A percentile compares a stretch with the other conserved stretches of the same genome.
Evolutionary conservation across 2,888 invertebrate genomes (phyloP).

Genomic region (Smittia aterrima): DNA sequence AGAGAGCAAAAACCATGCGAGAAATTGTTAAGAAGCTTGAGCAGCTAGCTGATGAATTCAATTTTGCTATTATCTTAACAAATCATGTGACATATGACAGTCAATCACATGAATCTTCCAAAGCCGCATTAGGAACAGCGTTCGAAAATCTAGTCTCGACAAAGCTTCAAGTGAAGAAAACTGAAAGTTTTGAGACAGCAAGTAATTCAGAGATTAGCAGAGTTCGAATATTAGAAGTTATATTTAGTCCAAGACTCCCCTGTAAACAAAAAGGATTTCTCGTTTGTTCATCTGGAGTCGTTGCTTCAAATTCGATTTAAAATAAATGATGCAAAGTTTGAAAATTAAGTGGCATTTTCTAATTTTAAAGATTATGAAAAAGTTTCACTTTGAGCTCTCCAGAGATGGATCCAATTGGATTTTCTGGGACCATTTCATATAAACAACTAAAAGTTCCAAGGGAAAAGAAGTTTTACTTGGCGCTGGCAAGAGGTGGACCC

Average conservation of each 20-base stretch:
- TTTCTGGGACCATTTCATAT: no score
- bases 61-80: slow-evolving; percentile 64
- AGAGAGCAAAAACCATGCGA: slow-evolving; percentile 60
- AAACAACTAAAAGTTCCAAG: neutral
- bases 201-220: neutral
- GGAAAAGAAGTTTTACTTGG: no score
- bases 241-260: neutral
- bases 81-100: slow-evolving; percentile 71
- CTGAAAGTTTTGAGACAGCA: neutral
- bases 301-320: neutral
- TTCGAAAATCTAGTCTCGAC: neutral
- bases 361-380: no score
- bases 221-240: neutral
- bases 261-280: neutral
- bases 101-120: neutral
- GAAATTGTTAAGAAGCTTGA: slow-evolving; percentile 59
- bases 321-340: no score
- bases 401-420: no score
- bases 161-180: neutral
- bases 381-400: no score
- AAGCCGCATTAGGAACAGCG: neutral
- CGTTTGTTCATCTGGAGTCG: neutral
- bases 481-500: no score
- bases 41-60: slow-evolving; percentile 56
- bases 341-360: neutral